Evolutionary conservation across 2,797 vertebrate genomes (phyloP).

Genomic region (Intellagama lesueurii): DNA sequence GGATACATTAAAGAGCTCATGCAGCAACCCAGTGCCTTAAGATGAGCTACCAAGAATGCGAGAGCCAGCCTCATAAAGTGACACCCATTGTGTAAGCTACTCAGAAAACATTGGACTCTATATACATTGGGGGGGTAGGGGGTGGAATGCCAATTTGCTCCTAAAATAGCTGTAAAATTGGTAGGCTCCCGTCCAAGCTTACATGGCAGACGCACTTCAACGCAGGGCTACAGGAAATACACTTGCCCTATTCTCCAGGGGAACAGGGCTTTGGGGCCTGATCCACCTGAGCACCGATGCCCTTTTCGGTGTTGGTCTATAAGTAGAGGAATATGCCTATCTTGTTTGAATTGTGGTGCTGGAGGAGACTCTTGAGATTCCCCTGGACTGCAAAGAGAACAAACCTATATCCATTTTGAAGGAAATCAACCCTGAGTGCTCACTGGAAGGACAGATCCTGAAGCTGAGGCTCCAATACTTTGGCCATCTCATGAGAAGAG

Average conservation of each 20-base stretch:
- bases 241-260: too few species aligned
- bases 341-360: too few species aligned
- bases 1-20: slow-evolving; percentile 19
- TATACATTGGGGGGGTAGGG: not conserved
- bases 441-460: too few species aligned
- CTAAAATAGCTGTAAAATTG: slow-evolving; percentile 43
- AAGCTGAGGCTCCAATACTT: too few species aligned
- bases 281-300: not conserved
- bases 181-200: not conserved
- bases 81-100: slow-evolving; percentile 11
- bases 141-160: slow-evolving; percentile 6
- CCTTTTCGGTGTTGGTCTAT: too few species aligned
- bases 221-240: not conserved
- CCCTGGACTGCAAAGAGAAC: too few species aligned
- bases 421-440: too few species aligned
- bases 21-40: not conserved
- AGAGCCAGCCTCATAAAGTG: slow-evolving; percentile 17
- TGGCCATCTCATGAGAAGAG: too few species aligned
- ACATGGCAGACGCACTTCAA: too few species aligned
- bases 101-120: slow-evolving; percentile 27
- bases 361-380: too few species aligned
- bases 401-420: too few species aligned
- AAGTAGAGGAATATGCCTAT: too few species aligned
- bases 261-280: not conserved
- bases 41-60: slow-evolving; percentile 11